Evolutionary conservation across 2,888 invertebrate genomes (phyloP).

Genomic region (Sialis fuliginosa): DNA sequence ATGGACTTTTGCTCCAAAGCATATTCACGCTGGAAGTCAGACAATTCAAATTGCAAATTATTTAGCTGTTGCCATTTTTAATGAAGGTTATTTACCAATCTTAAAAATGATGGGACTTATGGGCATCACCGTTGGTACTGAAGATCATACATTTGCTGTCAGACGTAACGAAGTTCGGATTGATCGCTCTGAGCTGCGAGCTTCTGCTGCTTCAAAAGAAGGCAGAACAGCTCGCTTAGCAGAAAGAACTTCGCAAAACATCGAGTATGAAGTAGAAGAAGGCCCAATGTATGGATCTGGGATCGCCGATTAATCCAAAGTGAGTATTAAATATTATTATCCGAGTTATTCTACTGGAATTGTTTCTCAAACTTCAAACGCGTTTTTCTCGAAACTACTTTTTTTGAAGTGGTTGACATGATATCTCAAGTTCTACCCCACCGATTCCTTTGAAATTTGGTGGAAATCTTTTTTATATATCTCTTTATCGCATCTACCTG

Average conservation of each 20-base stretch:
- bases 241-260: background rate
- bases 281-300: constrained; percentile 8
- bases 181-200: constrained; percentile 8
- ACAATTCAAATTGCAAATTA: too few species aligned
- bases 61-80: too few species aligned
- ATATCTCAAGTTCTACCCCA: too few species aligned
- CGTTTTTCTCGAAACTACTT: too few species aligned
- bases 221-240: constrained; percentile 5
- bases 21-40: constrained; percentile 5
- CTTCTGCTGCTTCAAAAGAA: constrained; percentile 7
- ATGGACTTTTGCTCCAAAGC: constrained; percentile 9
- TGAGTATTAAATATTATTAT: too few species aligned
- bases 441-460: too few species aligned
- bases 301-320: too few species aligned
- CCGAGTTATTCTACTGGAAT: too few species aligned
- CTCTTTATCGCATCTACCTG: too few species aligned
- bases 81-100: constrained; percentile 5
- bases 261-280: constrained; percentile 7
- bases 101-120: constrained; percentile 5
- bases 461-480: too few species aligned
- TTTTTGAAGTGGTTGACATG: too few species aligned
- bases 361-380: background rate
- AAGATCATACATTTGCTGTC: constrained; percentile 1
- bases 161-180: constrained; percentile 6
- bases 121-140: constrained; percentile 5